Base-by-base conservation (phyloP, 2,888 invertebrate genomes). In the Seira ritae region DNA sequence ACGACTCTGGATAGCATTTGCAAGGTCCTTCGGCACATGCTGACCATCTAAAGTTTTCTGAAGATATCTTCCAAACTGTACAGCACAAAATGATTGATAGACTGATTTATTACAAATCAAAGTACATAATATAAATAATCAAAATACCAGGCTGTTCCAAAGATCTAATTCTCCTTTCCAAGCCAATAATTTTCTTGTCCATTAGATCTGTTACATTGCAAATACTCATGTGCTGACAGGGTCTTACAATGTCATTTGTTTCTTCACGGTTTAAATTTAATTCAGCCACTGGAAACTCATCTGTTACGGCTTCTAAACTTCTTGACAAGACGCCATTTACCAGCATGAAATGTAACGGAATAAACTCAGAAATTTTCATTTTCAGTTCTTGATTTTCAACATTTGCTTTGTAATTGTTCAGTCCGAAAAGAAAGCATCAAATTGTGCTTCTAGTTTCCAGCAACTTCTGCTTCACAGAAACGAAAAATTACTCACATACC, bases 141-240 rank as follows among this genome's bases (percentile, higher is more conserved):
- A 17, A 37, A 22, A 62, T 78, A 88, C 88, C 68, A 46, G 88
- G 85, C 68, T 88, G 88, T 78, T 88, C 88, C 66, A 88, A 70
- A 1, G 88, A 86, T 15, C 72, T 19, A 68, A 88, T 74, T 75
- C 84, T 70, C 17, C 84, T 17, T 50, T 80, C 70, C 24, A 87
- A 24, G 15, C 74, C 68, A 0, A 55, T 19, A 62, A 50, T 22
- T 24, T 72, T 79, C 42, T 62, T 68, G 10, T 86, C 84, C 4
- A 84, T 10, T 22, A 67, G 19, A 1, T 74, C 73, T 2, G 68
- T 37, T 1, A 84, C 42, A 2, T 86, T 71, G 72, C 86, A 86
- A 0, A 74, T 67, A 8, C 46, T 77, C 37, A 84, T 76, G 8
- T 17, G 20, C 19, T 78, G 71, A 50, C 77, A 77, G 10, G 69